These are phyloP conservation scores for Pyralis farinalis DNA, from an alignment of 2,888 invertebrate genomes.

Conservation along the genomic window DNA sequence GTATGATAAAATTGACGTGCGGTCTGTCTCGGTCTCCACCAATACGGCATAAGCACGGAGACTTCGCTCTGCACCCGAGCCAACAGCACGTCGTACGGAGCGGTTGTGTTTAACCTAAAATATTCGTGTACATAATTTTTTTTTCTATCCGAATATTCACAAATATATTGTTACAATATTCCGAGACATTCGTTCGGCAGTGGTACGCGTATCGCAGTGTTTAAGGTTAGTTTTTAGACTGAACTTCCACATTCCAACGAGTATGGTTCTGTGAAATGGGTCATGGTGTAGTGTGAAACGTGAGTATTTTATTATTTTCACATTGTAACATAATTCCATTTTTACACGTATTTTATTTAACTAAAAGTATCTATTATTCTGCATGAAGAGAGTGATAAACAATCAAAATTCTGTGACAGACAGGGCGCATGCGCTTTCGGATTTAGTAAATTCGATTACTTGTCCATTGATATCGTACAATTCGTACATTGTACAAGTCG, in stretches of 20 bases:
- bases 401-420: neutral
- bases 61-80: constrained; percentile 35
- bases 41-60: constrained; percentile 26
- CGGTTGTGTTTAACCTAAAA: neutral
- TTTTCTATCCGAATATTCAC: neutral
- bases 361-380: neutral
- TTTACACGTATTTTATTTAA: neutral
- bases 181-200: neutral
- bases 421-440: neutral
- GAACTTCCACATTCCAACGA: neutral
- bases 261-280: constrained; percentile 1
- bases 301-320: constrained; percentile 1
- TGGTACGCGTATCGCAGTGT: neutral
- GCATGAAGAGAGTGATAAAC: neutral
- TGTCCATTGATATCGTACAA: too few relatives aligned
- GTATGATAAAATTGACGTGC: constrained; percentile 59
- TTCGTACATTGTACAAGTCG: too few relatives aligned
- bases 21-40: constrained; percentile 34
- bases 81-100: constrained; percentile 15
- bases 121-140: neutral
- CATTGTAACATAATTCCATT: neutral
- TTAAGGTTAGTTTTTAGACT: neutral
- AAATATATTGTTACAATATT: neutral
- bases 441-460: neutral
- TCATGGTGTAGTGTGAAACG: constrained; percentile 2